Evolutionary conservation across 2,113 vertebrate genomes (phyloP), one percentile per base, ranked within the genome.

Genomic region (Psophia crepitans): DNA sequence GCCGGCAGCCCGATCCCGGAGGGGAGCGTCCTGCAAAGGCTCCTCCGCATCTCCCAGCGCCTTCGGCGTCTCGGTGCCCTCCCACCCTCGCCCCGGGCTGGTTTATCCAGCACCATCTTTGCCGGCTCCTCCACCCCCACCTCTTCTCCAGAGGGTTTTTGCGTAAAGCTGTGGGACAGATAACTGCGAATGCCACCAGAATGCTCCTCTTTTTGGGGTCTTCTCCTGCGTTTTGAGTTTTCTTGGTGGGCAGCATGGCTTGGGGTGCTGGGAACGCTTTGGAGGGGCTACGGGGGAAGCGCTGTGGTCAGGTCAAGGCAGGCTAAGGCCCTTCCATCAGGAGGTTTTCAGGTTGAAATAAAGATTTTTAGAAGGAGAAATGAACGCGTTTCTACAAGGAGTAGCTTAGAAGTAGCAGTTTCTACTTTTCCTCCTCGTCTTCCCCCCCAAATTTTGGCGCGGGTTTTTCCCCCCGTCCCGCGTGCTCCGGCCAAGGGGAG

Each of bases 211-310:
- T 43, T 5, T 20, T 1, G 12, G 56, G 28, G 20, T 5, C 11
- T 58, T 65, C 37, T 14, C 56, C 66, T 21, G 28, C 2, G 2
- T 43, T n/a, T 44, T 3, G 33, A 5, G 26, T 56, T 49, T 70
- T 85, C 61, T 70, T 41, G 70, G 60, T 3, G 11, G 69, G 37
- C 3, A 14, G 41, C 64, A 12, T 1, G 8, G 22, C 46, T 66
- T 44, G 24, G 51, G 70, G 9, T 54, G 13, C 2, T 0, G 1
- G 58, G 27, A 49, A 6, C 8, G 3, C 53, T 76, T 33, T 0
- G 27, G 24, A 24, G 26, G 4, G 15, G 22, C 68, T 35, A 4
- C 2, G 24, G 22, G 27, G 41, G 35, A 43, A 10, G 51, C 8
- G 5, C 26, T 6, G 11, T 6, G 66, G 56, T 43, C 41, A 8